phyloP scores from a whole-genome alignment of 64 coral and sea anemone genomes.

The Hydrozoanthus tunicans region DNA sequence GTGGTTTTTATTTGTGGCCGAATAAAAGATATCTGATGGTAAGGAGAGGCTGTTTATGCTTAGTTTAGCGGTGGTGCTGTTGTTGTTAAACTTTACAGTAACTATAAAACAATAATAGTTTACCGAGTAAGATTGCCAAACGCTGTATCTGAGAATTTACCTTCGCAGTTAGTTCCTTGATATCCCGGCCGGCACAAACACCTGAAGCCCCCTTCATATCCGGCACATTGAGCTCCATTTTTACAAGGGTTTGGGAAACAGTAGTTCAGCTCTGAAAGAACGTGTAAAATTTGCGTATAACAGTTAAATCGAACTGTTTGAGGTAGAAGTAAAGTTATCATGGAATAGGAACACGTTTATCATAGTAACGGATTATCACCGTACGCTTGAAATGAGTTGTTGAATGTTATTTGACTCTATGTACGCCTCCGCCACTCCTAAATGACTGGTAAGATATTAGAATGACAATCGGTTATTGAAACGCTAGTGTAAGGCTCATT shows the following conservation, averaged over 20 bases:
- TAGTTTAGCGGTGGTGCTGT: neutral
- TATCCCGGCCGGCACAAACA: constrained; percentile 81
- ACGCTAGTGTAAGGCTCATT: no score
- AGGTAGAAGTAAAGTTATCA: no score
- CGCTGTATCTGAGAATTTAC: neutral
- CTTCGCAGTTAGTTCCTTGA: constrained; percentile 76
- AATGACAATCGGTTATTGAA: no score
- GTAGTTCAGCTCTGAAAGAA: constrained; percentile 65
- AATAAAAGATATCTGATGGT: no score
- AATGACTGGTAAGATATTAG: no score
- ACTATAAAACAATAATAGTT: neutral
- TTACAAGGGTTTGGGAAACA: constrained; percentile 89
- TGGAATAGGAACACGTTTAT: neutral
- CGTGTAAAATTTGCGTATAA: neutral
- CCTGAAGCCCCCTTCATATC: constrained; percentile 75
- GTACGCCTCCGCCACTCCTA: no score
- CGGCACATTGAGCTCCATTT: constrained; percentile 84
- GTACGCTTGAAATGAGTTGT: no score
- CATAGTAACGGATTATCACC: neutral
- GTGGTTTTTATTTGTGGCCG: no score
- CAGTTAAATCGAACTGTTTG: no score
- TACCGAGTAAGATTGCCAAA: neutral
- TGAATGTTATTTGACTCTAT: no score
- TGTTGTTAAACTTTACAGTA: neutral
- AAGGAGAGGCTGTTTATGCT: no score